Percentiles rank a stretch among this genome's conserved stretches.
Conservation (phyloP, 2,888 invertebrate genomes). For the Eupithecia vulgata region DNA sequence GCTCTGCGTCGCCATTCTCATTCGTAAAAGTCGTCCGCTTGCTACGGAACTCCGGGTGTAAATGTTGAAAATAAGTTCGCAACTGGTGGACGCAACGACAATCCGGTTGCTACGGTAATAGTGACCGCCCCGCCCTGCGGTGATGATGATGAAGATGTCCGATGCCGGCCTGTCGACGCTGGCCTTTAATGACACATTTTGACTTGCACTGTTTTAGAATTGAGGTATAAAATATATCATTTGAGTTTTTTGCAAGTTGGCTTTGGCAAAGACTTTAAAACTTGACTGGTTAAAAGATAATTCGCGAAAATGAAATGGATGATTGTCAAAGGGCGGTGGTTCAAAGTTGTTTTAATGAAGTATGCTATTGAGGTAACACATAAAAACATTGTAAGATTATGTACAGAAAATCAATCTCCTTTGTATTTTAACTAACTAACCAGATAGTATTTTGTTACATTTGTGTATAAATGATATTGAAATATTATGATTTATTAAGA, state of each 20-base stretch:
- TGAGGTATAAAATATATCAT: too few species aligned
- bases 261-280: background rate
- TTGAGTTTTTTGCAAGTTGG: background rate
- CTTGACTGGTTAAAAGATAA: too few species aligned
- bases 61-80: too few species aligned
- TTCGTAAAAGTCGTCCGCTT: too few species aligned
- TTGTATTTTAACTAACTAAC: background rate
- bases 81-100: too few species aligned
- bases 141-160: too few species aligned
- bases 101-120: too few species aligned
- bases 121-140: too few species aligned
- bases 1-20: too few species aligned
- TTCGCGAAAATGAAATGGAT: background rate
- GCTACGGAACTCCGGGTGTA: too few species aligned
- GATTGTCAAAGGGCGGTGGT: background rate
- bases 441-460: slow-evolving; percentile 20
- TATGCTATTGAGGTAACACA: slow-evolving; percentile 31
- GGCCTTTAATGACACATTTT: background rate
- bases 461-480: slow-evolving; percentile 19
- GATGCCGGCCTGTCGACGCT: too few species aligned
- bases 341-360: slow-evolving; percentile 25
- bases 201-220: background rate
- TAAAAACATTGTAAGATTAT: background rate
- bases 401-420: slow-evolving; percentile 5
- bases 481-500: slow-evolving; percentile 23